A percentile compares a stretch with the other conserved stretches of the same genome.
These are phyloP conservation scores for Drosophila willistoni DNA, from an alignment of 1,140 invertebrate species.

Conservation along the genomic window DNA sequence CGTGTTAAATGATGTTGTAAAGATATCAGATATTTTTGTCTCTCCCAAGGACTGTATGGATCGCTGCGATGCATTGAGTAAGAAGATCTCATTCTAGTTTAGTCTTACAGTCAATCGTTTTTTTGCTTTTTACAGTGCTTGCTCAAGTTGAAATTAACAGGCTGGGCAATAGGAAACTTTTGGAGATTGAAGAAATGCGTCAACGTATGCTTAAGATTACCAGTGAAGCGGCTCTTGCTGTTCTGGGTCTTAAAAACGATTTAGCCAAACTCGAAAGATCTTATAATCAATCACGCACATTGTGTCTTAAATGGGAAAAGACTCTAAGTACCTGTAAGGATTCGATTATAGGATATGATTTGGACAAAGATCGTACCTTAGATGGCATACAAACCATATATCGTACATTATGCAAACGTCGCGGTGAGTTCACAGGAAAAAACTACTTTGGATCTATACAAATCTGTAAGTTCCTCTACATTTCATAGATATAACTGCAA, in stretches of 20 bases:
- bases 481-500: conserved; percentile 36
- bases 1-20: conserved; percentile 70
- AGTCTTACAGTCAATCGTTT: no score
- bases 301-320: conserved; percentile 71
- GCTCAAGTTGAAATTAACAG: conserved; percentile 70
- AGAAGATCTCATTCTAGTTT: background rate
- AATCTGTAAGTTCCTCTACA: background rate
- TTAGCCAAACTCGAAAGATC: conserved; percentile 63
- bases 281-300: conserved; percentile 57
- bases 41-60: conserved; percentile 76
- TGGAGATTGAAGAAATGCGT: conserved; percentile 67
- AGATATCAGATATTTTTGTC: conserved; percentile 64
- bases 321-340: conserved; percentile 62
- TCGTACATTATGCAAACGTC: conserved; percentile 58
- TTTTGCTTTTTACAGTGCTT: conserved; percentile 49
- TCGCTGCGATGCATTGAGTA: conserved; percentile 79
- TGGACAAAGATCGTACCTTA: conserved; percentile 62
- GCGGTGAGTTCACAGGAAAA: conserved; percentile 33
- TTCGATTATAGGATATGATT: conserved; percentile 35
- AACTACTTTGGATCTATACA: rapidly evolving
- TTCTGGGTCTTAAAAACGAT: conserved; percentile 74
- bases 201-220: conserved; percentile 64
- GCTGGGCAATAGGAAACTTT: conserved; percentile 50
- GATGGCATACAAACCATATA: conserved; percentile 63
- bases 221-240: conserved; percentile 62